phyloP scores from a whole-genome alignment of 2,113 vertebrate species.

The Desmodus rotundus region DNA sequence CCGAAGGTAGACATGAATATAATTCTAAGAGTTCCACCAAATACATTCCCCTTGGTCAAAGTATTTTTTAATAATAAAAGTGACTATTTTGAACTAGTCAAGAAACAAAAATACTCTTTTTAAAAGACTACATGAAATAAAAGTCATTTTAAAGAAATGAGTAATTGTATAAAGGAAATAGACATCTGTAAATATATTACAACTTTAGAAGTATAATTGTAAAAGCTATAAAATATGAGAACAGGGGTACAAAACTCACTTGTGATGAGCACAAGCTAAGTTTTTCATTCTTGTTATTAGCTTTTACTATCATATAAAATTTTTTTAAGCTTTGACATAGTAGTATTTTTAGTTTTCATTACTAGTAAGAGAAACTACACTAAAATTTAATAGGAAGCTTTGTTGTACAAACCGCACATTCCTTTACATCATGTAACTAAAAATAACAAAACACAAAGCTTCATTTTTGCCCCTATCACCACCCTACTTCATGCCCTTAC shows the following conservation, averaged over 20 bases:
- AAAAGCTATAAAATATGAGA: neutral
- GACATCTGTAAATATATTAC: neutral
- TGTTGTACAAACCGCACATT: neutral
- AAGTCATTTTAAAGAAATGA: neutral
- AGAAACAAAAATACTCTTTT: conserved; percentile 18
- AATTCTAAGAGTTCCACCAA: neutral
- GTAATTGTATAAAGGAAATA: conserved; percentile 11
- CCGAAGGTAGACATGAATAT: neutral
- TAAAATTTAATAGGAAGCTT: neutral
- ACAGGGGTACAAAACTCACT: neutral
- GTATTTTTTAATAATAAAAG: neutral
- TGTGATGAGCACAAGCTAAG: neutral
- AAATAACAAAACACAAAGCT: neutral
- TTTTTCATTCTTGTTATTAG: neutral
- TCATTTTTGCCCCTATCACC: neutral
- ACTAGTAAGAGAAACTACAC: neutral
- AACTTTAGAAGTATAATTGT: neutral
- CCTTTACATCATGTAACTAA: conserved; percentile 29
- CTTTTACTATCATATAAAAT: neutral
- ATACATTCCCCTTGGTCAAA: neutral
- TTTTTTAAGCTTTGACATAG: neutral
- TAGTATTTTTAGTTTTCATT: conserved; percentile 21
- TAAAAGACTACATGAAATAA: neutral
- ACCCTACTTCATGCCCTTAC: conserved; percentile 68
- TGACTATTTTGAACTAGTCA: neutral